Conservation (phyloP, 1,140 invertebrate genomes). For the Drosophila eugracilis region DNA sequence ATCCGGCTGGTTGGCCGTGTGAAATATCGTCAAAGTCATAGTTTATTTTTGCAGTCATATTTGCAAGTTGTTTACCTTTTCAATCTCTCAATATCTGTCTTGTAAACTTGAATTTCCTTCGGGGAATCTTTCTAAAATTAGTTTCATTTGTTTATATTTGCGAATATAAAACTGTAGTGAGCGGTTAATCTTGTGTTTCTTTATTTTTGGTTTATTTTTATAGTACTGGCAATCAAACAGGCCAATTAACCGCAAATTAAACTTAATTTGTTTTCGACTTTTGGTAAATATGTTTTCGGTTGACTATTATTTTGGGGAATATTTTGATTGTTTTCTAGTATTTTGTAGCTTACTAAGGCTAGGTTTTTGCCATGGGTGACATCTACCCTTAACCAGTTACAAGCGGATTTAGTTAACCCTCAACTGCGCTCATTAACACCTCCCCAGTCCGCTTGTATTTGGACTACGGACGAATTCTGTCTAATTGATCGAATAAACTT, state of each 20-base stretch:
- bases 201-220: conserved; percentile 23
- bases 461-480: conserved; percentile 36
- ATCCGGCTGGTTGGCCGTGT: too few relatives aligned
- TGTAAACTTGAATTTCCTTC: conserved; percentile 5
- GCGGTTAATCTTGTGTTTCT: conserved; percentile 14
- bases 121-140: conserved; percentile 35
- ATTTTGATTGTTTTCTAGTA: neutral
- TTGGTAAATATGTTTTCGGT: neutral
- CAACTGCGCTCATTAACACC: conserved; percentile 65
- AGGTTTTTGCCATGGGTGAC: conserved; percentile 1
- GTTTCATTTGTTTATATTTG: conserved; percentile 46
- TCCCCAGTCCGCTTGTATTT: conserved; percentile 33
- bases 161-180: conserved; percentile 55
- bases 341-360: neutral
- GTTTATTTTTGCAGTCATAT: conserved; percentile 55
- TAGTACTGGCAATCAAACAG: conserved; percentile 14
- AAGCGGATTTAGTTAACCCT: conserved; percentile 43
- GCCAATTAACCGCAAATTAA: conserved; percentile 17
- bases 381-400: conserved; percentile 51
- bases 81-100: conserved; percentile 5
- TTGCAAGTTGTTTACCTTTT: conserved; percentile 30
- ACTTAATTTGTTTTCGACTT: conserved; percentile 4
- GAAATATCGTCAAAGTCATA: conserved; percentile 16
- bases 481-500: conserved; percentile 64
- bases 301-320: neutral